Evolutionary conservation across 2,113 vertebrate genomes (phyloP), one percentile per base, ranked within the genome.

Genomic region (Chloroceryle aenea): DNA sequence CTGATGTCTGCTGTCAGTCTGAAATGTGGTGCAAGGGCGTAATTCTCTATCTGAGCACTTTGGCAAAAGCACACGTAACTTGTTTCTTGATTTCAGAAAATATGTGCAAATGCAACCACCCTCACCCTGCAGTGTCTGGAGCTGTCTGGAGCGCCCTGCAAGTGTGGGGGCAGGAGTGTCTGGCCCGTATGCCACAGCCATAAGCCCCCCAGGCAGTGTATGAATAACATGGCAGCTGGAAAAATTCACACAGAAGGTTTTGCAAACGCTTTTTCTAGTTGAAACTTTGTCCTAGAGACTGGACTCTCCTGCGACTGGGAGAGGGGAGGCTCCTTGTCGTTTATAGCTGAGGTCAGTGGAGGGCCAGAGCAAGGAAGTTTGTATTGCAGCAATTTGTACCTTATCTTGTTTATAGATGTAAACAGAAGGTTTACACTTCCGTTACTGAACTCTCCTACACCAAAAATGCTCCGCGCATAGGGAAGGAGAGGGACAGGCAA

Each of bases 381-480:
- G 93, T 79, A 92, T 89, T 96, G 96, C 93, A 95, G 90, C 90
- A 95, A 66, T 97, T 97, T 94, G 90, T 96, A 96, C 93, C 95
- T 96, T 97, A 97, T 96, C 94, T 95, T 94, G 87, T 92, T 96
- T 96, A 82, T 87, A 89, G 76, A 95, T 94, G 90, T 96, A 97
- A 97, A 96, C 94, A 97, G 79, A 96, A 95, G 76, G 91, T 82
- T 97, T 97, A 82, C 6, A 2, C 84, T 96, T 96, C 94, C 43
- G n/a, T 81, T 93, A 47, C 48, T 85, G 88, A 77, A 62, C 58
- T 93, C 32, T 75, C 22, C 85, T 68, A 38, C 87, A 82, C 38
- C 66, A 84, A 74, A 96, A 97, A 81, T 4, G 6, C 75, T 76
- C 80, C 82, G 29, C 29, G 45, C 38, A 21, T 18, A 91, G 53